Percentiles rank a stretch among this genome's conserved stretches.
These are phyloP conservation scores for Masnerella sp. DNA, from an alignment of 2,888 invertebrate genomes.

Conservation along the genomic window DNA sequence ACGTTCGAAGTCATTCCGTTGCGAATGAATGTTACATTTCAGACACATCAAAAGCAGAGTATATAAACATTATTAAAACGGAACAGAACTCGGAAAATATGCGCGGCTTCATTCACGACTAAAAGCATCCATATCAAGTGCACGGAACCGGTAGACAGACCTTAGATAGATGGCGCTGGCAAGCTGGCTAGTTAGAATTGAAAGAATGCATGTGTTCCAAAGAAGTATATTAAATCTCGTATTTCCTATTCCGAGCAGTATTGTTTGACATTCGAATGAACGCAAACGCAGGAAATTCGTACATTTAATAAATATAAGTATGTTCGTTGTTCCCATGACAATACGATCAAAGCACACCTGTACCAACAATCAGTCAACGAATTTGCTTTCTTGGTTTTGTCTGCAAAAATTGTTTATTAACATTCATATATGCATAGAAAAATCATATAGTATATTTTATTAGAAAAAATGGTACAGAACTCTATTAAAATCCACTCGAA, in stretches of 20 bases:
- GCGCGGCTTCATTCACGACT: conserved; percentile 23
- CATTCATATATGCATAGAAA: too few species aligned
- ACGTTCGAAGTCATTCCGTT: conserved; percentile 26
- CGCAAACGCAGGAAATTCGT: conserved; percentile 4
- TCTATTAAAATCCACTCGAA: too few species aligned
- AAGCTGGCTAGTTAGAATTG: conserved; percentile 23
- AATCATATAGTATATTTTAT: too few species aligned
- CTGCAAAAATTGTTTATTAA: too few species aligned
- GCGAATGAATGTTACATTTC: conserved; percentile 30
- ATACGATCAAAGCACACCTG: conserved; percentile 50
- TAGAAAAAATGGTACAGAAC: too few species aligned
- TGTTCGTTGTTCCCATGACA: conserved; percentile 51
- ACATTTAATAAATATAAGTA: conserved; percentile 27
- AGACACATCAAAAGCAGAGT: conserved; percentile 28
- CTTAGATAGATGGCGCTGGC: conserved; percentile 34
- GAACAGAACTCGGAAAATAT: conserved; percentile 1
- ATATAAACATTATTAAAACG: conserved; percentile 31
- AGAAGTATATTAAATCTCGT: conserved; percentile 34
- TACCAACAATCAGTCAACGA: conserved; percentile 34
- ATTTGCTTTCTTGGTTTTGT: too few species aligned
- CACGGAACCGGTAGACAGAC: conserved; percentile 36
- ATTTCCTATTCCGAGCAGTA: conserved; percentile 31
- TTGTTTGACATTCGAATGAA: conserved; percentile 28
- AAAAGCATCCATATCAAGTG: conserved; percentile 58
- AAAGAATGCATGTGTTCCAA: conserved; percentile 35